Base-by-base conservation (phyloP, 2,797 vertebrate species). In the Parauchenoglanis punctatus region DNA sequence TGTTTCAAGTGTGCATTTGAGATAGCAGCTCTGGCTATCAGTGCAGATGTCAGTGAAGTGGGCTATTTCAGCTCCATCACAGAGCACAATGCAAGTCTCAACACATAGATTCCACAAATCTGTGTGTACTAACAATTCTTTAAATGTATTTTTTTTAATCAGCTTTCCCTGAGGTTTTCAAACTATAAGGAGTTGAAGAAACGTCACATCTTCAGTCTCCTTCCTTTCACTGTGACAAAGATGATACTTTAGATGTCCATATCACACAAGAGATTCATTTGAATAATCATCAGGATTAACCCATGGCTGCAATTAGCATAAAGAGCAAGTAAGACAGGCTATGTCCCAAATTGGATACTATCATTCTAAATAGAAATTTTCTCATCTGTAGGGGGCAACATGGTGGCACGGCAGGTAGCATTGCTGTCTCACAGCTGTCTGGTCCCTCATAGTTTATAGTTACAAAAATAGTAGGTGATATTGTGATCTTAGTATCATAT, bases 1-100 rank as follows among this genome's bases (percentile, higher is more conserved):
- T 52, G 88, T 61, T 86, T 89, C 13, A 86, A 84, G 54, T 89
- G 81, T 49, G 61, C 76, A 73, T 84, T 70, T 73, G 72, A 89
- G 90, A 87, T 82, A 83, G 56, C 87, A 83, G 82, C 61, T 75
- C 65, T 68, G 52, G 72, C 83, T 87, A 89, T 87, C 88, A 61
- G 8, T 83, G 8, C 35, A 65, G n/a, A 61, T 59, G 80, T 88
- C 87, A 77, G 52, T 84, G 73, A 58, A 91, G 73, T 31, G 46
- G 35, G 78, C 67, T 88, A 88, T 59, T 85, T 83, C 49, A 87
- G 59, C 52, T 78, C 65, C 20, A 87, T 78, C 52, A 86, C 44
- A 15, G 28, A 61, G 52, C 46, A 31, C 75, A 40, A 17, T 75
- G 20, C 84, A 89, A 78, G 56, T 86, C 84, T 81, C 76, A 76